Conservation (phyloP, 2,113 vertebrate species). For the Actinemys pallida region DNA sequence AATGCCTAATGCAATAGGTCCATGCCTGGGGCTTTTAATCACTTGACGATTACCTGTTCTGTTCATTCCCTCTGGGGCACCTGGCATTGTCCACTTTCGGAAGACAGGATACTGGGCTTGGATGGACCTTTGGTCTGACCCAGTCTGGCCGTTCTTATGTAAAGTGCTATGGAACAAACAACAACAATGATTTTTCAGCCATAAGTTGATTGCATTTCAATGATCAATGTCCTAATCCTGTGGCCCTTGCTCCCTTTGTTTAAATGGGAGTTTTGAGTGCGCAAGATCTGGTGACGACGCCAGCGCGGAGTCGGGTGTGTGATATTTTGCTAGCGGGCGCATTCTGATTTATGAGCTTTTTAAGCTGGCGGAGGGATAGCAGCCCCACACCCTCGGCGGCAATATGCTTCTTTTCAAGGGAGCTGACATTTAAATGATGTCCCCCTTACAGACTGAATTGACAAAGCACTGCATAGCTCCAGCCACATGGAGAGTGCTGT, state of each 20-base stretch:
- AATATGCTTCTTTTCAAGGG: background rate
- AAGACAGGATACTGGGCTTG: no score
- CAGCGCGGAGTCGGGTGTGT: background rate
- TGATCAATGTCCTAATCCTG: background rate
- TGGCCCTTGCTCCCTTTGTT: background rate
- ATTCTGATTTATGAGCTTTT: background rate
- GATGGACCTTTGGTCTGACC: no score
- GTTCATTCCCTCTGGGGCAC: no score
- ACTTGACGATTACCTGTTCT: no score
- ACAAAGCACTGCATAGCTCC: background rate
- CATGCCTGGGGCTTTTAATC: background rate
- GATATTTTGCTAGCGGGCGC: background rate
- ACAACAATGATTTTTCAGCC: background rate
- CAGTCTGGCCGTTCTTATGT: no score
- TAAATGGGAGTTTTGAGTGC: background rate
- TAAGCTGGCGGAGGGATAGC: background rate
- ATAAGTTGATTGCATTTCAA: background rate
- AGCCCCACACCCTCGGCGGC: background rate
- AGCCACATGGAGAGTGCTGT: background rate
- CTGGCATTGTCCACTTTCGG: no score
- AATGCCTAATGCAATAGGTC: background rate
- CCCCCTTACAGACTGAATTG: background rate
- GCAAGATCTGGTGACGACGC: background rate
- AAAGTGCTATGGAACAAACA: background rate
- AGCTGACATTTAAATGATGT: accelerated